Evolutionary conservation across 2,797 vertebrate species (phyloP), one percentile per base, ranked within the genome.

Genomic region (Steatocranus sp.): DNA sequence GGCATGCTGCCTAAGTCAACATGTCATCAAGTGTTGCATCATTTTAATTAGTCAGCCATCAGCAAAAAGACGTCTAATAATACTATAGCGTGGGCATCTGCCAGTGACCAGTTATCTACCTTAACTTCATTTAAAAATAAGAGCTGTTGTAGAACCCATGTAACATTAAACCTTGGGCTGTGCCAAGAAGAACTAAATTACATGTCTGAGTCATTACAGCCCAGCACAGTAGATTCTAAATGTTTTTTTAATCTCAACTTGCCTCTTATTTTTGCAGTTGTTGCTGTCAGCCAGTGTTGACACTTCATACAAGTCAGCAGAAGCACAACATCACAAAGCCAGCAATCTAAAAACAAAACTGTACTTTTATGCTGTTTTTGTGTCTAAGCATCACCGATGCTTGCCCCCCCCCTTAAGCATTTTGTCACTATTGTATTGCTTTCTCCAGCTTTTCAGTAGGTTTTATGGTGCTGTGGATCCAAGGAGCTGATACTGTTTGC

Each of bases 311-410:
- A 20, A 30, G 0, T 83, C 49, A 56, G 49, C 74, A 85, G 46
- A 79, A 61, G 23, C 2, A 15, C 15, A 63, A 78, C 76, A 36
- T 54, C 46, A 56, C 49, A 73, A 53, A 41, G 66, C 36, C 53
- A n/a, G 51, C 5, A 46, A 82, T 83, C 10, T 23, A 78, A 53
- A 78, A 80, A 30, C 81, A 76, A 82, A 87, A 36, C 38, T 41
- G 27, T 12, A 23, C 11, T 79, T 83, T 80, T 41, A 15, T 78
- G 43, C 46, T 80, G 41, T 38, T 49, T 36, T 46, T 17, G 6
- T 46, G 5, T 86, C 23, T 68, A 23, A 75, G 50, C 14, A 5
- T 70, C 50, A 77, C 15, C 8, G 18, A 58, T 41, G 14, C 46
- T 75, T 70, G 18, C 32, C 12, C 3, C 6, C 18, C 48, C 9